Conservation (phyloP, 2,888 invertebrate genomes). For the Imbricaverruca yamaguchii region DNA sequence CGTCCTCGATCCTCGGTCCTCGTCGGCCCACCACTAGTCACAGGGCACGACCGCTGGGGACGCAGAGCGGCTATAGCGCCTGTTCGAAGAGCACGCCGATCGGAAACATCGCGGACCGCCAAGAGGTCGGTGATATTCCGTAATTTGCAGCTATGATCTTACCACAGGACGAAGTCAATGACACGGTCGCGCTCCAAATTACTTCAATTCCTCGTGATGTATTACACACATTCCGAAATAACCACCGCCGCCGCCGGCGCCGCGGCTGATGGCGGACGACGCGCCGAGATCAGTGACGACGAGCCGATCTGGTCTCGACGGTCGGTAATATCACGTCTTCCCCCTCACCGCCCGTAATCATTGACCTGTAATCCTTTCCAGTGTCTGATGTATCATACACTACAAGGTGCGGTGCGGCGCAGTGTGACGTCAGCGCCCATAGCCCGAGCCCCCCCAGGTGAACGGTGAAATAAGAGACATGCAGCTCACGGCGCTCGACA, state of each 20-base stretch:
- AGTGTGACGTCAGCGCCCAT: neutral
- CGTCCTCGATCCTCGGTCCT: no score
- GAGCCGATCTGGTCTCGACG: neutral
- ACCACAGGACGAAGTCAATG: neutral
- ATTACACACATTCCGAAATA: conserved; percentile 16
- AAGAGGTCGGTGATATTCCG: neutral
- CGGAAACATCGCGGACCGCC: neutral
- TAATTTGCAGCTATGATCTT: neutral
- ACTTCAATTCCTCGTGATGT: conserved; percentile 14
- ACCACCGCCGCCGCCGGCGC: neutral
- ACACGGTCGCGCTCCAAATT: conserved; percentile 17
- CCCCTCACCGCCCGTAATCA: no score
- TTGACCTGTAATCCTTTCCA: neutral
- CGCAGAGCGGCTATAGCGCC: no score
- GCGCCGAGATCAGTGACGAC: neutral
- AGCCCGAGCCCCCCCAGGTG: no score
- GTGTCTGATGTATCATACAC: neutral
- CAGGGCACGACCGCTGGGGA: no score
- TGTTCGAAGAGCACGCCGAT: neutral
- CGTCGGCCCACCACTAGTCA: no score
- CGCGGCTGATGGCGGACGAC: neutral
- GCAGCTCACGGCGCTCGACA: no score
- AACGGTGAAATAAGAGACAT: no score
- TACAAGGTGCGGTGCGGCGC: neutral
- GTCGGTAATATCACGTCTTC: neutral